Conservation (phyloP, 2,797 vertebrate genomes). For the Malacoraja senta region DNA sequence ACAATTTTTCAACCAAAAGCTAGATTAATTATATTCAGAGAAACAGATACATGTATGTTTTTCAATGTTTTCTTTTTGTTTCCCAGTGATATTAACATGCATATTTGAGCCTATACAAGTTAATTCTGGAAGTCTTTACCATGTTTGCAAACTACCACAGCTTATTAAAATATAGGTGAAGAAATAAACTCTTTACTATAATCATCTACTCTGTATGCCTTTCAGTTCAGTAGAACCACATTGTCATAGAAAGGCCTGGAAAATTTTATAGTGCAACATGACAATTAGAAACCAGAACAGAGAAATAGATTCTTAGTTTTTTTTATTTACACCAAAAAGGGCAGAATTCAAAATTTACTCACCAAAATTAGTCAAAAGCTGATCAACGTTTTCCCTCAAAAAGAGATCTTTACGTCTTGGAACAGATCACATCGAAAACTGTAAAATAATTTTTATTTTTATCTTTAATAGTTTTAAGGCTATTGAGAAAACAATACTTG, state of each 20-base stretch:
- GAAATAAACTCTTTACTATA: background rate
- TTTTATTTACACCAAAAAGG: background rate
- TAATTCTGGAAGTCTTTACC: too few relatives aligned
- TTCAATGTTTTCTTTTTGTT: too few relatives aligned
- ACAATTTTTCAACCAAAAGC: background rate
- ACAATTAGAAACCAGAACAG: background rate
- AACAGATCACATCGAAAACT: constrained; percentile 27
- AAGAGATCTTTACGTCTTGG: background rate
- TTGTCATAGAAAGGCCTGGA: background rate
- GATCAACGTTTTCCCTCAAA: background rate
- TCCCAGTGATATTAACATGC: too few relatives aligned
- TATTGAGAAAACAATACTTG: background rate
- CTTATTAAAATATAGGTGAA: background rate
- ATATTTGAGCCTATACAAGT: too few relatives aligned
- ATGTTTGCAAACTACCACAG: too few relatives aligned
- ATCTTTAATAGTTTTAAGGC: background rate
- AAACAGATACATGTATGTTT: too few relatives aligned
- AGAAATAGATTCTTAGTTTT: background rate
- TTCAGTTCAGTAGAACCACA: background rate
- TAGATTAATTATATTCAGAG: too few relatives aligned
- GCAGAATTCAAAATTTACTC: background rate
- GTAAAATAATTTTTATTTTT: background rate
- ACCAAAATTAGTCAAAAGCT: background rate
- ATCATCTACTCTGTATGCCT: background rate
- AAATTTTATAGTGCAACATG: background rate